These are phyloP conservation scores for Zonitis immaculata DNA, from an alignment of 2,888 invertebrate genomes.

Conservation along the genomic window DNA sequence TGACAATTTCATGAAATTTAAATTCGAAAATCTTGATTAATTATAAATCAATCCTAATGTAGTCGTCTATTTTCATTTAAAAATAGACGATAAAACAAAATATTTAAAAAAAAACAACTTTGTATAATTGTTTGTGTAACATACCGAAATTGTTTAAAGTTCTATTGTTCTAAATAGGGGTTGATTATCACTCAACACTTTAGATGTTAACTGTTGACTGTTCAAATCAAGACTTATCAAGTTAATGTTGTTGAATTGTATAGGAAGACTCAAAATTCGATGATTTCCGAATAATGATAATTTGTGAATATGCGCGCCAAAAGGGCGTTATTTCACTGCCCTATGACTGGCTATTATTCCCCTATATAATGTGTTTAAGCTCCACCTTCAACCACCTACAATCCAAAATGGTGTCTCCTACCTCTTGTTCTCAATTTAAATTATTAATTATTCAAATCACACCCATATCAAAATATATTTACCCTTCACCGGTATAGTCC, in stretches of 20 bases:
- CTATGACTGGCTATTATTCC: slow-evolving; percentile 36
- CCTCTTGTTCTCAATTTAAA: slow-evolving; percentile 30
- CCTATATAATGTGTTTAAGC: slow-evolving; percentile 31
- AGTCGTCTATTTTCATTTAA: slow-evolving; percentile 27
- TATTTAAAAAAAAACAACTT: no score
- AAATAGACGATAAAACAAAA: background rate
- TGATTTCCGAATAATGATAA: slow-evolving; percentile 14
- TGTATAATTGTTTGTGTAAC: background rate
- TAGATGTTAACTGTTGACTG: slow-evolving; percentile 11
- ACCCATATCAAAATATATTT: slow-evolving; percentile 36
- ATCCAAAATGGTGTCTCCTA: slow-evolving; percentile 40
- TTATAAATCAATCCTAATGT: slow-evolving; percentile 32
- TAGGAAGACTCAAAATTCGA: background rate
- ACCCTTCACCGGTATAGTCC: slow-evolving; percentile 26
- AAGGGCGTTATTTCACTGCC: slow-evolving; percentile 33
- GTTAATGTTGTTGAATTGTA: slow-evolving; percentile 2
- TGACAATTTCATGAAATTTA: slow-evolving; percentile 19
- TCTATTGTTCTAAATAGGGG: background rate
- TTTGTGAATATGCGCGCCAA: slow-evolving; percentile 22
- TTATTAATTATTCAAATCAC: slow-evolving; percentile 40
- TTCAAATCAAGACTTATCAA: slow-evolving; percentile 12
- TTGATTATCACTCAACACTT: slow-evolving; percentile 10
- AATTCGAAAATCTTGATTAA: slow-evolving; percentile 24
- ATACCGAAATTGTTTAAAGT: background rate
- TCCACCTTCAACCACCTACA: slow-evolving; percentile 38